A percentile compares a stretch with the other conserved stretches of the same genome.
Evolutionary conservation across 2,888 invertebrate species (phyloP).

Genomic region (Phalangium opilio): DNA sequence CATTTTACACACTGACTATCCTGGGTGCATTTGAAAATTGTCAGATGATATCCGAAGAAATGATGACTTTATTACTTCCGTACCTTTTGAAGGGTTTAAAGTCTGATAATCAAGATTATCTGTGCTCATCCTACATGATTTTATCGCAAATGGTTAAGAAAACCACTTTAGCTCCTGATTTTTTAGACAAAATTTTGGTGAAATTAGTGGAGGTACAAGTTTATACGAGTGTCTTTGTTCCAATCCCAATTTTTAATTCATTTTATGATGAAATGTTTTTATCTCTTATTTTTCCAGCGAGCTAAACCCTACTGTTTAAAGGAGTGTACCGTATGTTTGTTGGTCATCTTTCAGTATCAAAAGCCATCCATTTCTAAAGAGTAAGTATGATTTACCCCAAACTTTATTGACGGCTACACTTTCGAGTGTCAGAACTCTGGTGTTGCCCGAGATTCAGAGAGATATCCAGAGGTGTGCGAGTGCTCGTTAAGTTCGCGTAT

Average conservation of each 20-base stretch:
- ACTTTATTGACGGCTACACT: no score
- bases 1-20: conserved; percentile 61
- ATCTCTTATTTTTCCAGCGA: conserved; percentile 26
- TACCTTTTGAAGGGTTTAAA: conserved; percentile 52
- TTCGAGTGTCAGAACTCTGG: no score
- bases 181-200: conserved; percentile 45
- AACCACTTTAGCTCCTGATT: conserved; percentile 40
- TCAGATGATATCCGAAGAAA: conserved; percentile 40
- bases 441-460: no score
- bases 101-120: conserved; percentile 51
- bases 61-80: conserved; percentile 52
- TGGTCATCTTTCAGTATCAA: conserved; percentile 55
- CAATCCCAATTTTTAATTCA: no score
- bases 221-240: no score
- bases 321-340: conserved; percentile 48
- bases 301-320: conserved; percentile 39
- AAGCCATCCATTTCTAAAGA: conserved; percentile 22
- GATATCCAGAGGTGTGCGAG: no score
- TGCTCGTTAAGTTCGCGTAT: no score
- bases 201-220: conserved; percentile 38
- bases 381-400: conserved; percentile 1
- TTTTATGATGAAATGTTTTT: conserved; percentile 8
- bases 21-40: conserved; percentile 50
- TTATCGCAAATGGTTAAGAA: conserved; percentile 51
- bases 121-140: conserved; percentile 56